A percentile compares a stretch with the other conserved stretches of the same genome.
phyloP scores from a whole-genome alignment of 2,797 vertebrate genomes.

The Craterocephalus amniculus region DNA sequence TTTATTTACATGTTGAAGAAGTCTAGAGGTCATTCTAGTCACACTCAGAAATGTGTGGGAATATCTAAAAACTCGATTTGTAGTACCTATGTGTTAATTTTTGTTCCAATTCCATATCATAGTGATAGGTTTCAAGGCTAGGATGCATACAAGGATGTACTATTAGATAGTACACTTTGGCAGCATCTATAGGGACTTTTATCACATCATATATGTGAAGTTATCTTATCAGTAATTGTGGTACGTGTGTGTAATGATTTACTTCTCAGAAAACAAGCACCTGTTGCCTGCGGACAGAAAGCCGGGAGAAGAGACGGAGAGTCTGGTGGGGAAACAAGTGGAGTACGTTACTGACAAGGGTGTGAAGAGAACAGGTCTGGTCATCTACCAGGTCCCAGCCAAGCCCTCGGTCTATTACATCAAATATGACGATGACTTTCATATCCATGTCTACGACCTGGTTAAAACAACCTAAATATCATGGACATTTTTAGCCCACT shows the following conservation, averaged over 20 bases:
- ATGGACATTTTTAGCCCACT: slow-evolving; percentile 55
- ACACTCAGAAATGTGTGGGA: too few species aligned
- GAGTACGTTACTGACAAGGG: slow-evolving; percentile 88
- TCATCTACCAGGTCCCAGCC: slow-evolving; percentile 88
- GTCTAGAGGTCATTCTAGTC: background rate
- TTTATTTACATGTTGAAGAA: background rate
- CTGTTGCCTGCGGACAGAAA: slow-evolving; percentile 87
- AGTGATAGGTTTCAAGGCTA: background rate
- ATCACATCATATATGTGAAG: background rate
- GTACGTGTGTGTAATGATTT: slow-evolving; percentile 11
- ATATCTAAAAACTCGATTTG: background rate
- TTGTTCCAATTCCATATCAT: too few species aligned
- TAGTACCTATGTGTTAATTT: background rate
- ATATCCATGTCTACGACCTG: slow-evolving; percentile 88
- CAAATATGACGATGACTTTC: slow-evolving; percentile 89
- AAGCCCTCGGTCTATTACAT: slow-evolving; percentile 89
- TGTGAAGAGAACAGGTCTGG: slow-evolving; percentile 87
- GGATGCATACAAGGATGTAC: too few species aligned
- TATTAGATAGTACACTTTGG: too few species aligned
- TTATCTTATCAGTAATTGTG: background rate
- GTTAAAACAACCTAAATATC: slow-evolving; percentile 86
- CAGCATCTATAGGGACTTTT: background rate
- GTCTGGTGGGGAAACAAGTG: slow-evolving; percentile 88
- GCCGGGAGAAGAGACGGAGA: slow-evolving; percentile 86
- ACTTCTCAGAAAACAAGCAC: slow-evolving; percentile 84